Conservation (phyloP, 2,113 vertebrate genomes). For the Cervus canadensis region DNA sequence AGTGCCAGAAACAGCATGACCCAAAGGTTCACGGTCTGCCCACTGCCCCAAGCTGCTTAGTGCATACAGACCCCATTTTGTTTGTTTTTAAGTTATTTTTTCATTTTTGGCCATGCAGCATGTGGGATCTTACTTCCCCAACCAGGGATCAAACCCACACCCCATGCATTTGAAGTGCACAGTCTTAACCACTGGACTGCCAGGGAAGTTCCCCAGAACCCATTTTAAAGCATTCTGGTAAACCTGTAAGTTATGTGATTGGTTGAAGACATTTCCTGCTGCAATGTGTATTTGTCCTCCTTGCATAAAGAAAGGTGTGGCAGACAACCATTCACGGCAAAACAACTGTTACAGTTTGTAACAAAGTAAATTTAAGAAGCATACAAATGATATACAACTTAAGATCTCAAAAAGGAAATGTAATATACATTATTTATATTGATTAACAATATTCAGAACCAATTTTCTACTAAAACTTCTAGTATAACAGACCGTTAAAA, state of each 20-base stretch:
- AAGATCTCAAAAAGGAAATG: conserved; percentile 30
- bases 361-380: conserved; percentile 1
- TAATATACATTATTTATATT: conserved; percentile 16
- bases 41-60: neutral
- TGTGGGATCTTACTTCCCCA: neutral
- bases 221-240: neutral
- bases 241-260: neutral
- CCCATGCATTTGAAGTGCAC: neutral
- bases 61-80: neutral
- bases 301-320: neutral
- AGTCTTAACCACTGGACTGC: neutral
- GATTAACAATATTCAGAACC: neutral
- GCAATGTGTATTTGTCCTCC: neutral
- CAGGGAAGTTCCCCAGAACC: neutral
- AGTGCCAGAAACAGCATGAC: neutral
- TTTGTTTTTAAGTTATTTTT: neutral
- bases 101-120: neutral
- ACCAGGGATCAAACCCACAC: neutral
- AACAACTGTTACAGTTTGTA: neutral
- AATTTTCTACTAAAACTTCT: conserved; percentile 20
- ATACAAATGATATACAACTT: neutral
- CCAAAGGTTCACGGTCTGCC: neutral
- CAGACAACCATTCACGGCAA: neutral
- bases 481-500: conserved; percentile 1
- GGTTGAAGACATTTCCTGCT: neutral